These are phyloP conservation scores for Porites evermanni DNA, from an alignment of 92 coral and sea anemone species.

Conservation along the genomic window DNA sequence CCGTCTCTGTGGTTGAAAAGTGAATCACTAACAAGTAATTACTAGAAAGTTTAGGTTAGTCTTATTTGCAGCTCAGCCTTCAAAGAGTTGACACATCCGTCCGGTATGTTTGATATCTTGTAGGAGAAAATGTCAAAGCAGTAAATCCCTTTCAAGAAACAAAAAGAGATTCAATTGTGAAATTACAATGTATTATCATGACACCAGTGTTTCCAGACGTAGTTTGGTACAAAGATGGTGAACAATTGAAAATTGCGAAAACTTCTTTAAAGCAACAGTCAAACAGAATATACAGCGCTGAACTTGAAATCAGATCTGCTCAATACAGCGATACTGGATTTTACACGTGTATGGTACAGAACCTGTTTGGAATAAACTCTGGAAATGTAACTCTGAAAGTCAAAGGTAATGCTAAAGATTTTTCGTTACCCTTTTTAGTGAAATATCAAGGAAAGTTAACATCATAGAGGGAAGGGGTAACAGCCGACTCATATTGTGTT, in stretches of 20 bases:
- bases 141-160: constrained; percentile 19
- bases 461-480: no score
- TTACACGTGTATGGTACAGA: constrained; percentile 59
- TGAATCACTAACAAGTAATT: no score
- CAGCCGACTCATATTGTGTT: no score
- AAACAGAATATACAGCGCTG: constrained; percentile 41
- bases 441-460: no score
- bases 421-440: background rate
- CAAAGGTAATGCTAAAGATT: constrained; percentile 38
- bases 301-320: constrained; percentile 21
- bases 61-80: no score
- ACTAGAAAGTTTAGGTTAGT: no score
- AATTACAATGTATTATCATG: constrained; percentile 32
- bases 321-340: constrained; percentile 57
- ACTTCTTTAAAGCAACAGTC: background rate
- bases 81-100: no score
- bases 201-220: constrained; percentile 60
- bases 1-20: no score
- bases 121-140: constrained; percentile 27
- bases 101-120: background rate
- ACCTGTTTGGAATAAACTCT: constrained; percentile 55
- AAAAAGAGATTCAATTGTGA: constrained; percentile 39
- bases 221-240: constrained; percentile 65
- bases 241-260: background rate
- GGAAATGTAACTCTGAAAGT: constrained; percentile 49